These are phyloP conservation scores for Seira ritae DNA, from an alignment of 2,888 invertebrate species.

Conservation along the genomic window DNA sequence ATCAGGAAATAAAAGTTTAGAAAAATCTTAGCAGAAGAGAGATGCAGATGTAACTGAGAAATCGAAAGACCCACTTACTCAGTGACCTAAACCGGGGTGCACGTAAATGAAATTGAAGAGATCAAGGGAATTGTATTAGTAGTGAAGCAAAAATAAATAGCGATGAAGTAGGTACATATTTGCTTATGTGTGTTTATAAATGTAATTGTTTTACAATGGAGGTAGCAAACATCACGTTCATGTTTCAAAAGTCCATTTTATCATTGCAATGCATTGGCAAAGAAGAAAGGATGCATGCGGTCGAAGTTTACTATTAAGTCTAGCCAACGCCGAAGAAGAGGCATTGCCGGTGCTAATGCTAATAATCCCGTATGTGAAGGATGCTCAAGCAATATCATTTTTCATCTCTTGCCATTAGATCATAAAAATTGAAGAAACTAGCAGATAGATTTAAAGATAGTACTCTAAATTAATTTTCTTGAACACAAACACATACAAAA, in stretches of 20 bases:
- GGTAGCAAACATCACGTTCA: background rate
- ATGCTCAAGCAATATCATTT: no score
- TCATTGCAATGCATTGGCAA: background rate
- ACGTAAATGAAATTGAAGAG: conserved; percentile 17
- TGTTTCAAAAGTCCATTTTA: background rate
- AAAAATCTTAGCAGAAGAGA: no score
- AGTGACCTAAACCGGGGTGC: conserved; percentile 69
- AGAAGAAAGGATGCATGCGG: no score
- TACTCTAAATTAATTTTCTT: no score
- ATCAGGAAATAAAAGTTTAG: no score
- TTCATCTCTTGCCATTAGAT: no score
- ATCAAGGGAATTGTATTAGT: background rate
- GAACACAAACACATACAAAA: no score
- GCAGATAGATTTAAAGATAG: no score
- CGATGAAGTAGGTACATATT: background rate
- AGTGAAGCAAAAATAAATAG: background rate
- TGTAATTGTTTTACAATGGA: background rate
- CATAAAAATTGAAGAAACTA: no score
- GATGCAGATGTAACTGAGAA: background rate
- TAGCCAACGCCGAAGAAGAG: background rate
- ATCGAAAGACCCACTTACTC: conserved; percentile 67
- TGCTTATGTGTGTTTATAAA: no score
- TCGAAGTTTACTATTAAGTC: background rate
- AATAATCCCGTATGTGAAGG: no score
- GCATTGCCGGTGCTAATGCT: background rate